phyloP scores from a whole-genome alignment of 2,888 invertebrate species.

The Eumacrocentrus americanus region DNA sequence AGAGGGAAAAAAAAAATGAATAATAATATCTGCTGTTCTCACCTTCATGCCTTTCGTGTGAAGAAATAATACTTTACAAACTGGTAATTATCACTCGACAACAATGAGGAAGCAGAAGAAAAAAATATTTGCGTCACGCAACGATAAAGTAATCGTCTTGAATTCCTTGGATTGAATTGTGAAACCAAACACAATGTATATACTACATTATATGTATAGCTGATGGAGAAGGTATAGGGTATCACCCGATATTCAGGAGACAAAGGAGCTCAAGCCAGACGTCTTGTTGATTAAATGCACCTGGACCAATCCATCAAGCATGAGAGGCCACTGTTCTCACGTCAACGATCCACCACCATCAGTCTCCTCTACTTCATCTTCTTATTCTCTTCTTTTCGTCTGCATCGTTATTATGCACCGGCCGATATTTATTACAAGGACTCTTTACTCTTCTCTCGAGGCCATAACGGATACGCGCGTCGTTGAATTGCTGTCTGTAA shows the following conservation, averaged over 20 bases:
- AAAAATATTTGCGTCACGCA: neutral
- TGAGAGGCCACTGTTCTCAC: neutral
- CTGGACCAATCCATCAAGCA: neutral
- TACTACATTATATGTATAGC: neutral
- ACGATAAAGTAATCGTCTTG: neutral
- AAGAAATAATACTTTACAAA: neutral
- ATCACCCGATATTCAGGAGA: neutral
- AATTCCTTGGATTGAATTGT: neutral
- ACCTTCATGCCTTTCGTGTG: no score
- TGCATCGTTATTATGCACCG: conserved; percentile 12
- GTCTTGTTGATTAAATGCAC: neutral
- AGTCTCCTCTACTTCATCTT: neutral
- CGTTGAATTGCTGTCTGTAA: conserved; percentile 16
- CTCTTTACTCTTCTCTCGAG: neutral
- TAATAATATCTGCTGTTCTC: no score
- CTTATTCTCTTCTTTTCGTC: neutral
- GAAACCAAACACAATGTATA: neutral
- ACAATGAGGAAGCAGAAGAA: neutral
- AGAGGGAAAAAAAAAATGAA: neutral
- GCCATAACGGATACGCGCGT: conserved; percentile 18
- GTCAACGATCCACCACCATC: neutral
- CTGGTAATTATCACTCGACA: neutral
- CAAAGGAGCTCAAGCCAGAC: neutral
- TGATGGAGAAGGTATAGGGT: no score
- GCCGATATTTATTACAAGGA: conserved; percentile 20